A percentile compares a stretch with the other conserved stretches of the same genome.
Conservation (phyloP, 2,797 vertebrate genomes). For the Falco biarmicus region DNA sequence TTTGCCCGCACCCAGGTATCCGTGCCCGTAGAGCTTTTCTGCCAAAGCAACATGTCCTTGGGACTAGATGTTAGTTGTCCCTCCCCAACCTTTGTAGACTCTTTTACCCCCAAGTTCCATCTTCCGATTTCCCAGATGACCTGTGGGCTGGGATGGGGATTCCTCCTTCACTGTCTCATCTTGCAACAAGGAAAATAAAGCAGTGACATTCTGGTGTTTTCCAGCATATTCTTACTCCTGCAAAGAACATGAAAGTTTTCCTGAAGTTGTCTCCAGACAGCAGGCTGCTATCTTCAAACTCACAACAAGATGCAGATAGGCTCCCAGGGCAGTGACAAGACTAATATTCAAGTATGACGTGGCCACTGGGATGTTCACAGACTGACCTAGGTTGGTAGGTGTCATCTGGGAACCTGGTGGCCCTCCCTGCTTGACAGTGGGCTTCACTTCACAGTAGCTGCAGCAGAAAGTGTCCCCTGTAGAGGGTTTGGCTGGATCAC, state of each 20-base stretch:
- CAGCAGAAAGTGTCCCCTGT: neutral
- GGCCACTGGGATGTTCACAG: neutral
- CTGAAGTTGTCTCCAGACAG: neutral
- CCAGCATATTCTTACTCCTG: neutral
- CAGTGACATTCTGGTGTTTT: neutral
- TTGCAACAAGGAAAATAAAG: neutral
- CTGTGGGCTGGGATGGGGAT: neutral
- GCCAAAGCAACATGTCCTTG: neutral
- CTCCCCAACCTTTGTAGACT: neutral
- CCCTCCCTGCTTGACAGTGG: neutral
- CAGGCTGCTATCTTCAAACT: neutral
- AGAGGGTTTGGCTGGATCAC: neutral
- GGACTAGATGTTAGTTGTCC: no score
- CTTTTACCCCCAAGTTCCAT: neutral
- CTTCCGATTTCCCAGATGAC: neutral
- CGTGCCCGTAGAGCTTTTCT: neutral
- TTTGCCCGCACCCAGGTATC: neutral
- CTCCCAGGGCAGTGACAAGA: neutral
- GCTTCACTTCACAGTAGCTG: rapidly evolving
- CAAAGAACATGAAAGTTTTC: neutral
- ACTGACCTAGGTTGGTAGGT: neutral
- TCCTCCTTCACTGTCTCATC: neutral
- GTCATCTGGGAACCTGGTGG: neutral
- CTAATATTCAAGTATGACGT: neutral
- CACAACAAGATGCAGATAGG: neutral